phyloP scores from a whole-genome alignment of 2,113 vertebrate genomes.

The Ivindomyrus marchei region DNA sequence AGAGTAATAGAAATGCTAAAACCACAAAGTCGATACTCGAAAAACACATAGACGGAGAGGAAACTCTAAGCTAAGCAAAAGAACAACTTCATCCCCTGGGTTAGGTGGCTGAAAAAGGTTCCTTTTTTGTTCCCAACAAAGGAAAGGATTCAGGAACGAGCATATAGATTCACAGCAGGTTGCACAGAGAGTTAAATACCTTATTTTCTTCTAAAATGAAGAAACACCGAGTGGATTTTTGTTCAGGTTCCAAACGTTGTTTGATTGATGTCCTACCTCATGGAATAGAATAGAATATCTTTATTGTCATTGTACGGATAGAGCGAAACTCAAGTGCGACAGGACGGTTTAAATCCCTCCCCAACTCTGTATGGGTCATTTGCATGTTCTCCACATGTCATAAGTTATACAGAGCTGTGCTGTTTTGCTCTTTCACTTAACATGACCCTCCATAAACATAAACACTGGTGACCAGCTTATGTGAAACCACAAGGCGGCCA shows the following conservation, averaged over 20 bases:
- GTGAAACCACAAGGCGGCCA: background rate
- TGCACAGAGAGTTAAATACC: background rate
- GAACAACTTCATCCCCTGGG: background rate
- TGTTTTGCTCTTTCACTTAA: background rate
- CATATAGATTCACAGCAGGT: background rate
- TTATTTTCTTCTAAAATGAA: background rate
- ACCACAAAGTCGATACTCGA: background rate
- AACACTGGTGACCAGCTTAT: background rate
- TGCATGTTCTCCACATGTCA: background rate
- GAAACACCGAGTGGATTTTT: background rate
- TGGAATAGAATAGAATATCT: background rate
- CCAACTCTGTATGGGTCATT: background rate
- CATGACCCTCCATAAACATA: background rate
- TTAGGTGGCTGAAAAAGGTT: background rate
- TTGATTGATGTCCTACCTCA: background rate
- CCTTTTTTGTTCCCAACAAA: background rate
- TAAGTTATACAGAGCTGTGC: background rate
- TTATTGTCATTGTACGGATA: background rate
- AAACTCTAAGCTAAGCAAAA: background rate
- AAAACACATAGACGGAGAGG: background rate
- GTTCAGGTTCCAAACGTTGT: background rate
- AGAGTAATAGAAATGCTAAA: background rate
- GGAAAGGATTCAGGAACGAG: background rate
- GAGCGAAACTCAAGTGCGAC: background rate
- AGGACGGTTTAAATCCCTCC: background rate